Base-by-base conservation (phyloP, 2,888 invertebrate species). In the Eupithecia pulchellata region DNA sequence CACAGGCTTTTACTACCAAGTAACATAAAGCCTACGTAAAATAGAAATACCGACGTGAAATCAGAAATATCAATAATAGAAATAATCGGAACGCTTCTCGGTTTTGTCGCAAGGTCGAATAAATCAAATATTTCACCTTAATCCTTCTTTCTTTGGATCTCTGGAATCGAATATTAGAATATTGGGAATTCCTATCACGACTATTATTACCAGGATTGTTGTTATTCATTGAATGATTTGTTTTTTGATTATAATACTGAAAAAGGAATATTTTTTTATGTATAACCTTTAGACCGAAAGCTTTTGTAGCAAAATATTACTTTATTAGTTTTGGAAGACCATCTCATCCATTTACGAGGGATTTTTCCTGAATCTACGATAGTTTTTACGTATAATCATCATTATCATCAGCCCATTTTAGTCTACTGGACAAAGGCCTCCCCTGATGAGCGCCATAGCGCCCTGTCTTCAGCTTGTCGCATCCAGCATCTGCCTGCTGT, bases 111-210 rank as follows among this genome's bases (percentile, higher is more conserved):
- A 64, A 55, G 32, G 58, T 64, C 58, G 67, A 61, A 64, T 71
- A 71, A 71, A 71, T 68, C 67, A 58, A 29, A 64, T 67, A 61
- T 68, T 71, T 71, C 42, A 68, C 68, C 47, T 52, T 57, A 36
- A 66, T 67, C 55, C 42, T 66, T 65, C 62, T 66, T 67, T 14
- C 64, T 60, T 67, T 14, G 34, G 13, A 34, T 30, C 60, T 66
- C 34, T 57, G 57, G 42, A 66, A 66, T 64, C 39, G 71, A 64
- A 68, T 68, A 67, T 71, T 60, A 58, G 32, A 58, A 30, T 58
- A 52, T 52, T 9, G 25, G 11, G 52, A 25, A 52, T 52, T 52
- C 25, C 52, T 13, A 11, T 11, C 52, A 52, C 52, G 25, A 25
- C 47, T 47, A 47, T 52, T 52, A 0, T 52, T 47, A 13, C 11